Percentiles rank a stretch among this genome's conserved stretches.
Evolutionary conservation across 2,888 invertebrate genomes (phyloP).

Genomic region (Nomada goodeniana): DNA sequence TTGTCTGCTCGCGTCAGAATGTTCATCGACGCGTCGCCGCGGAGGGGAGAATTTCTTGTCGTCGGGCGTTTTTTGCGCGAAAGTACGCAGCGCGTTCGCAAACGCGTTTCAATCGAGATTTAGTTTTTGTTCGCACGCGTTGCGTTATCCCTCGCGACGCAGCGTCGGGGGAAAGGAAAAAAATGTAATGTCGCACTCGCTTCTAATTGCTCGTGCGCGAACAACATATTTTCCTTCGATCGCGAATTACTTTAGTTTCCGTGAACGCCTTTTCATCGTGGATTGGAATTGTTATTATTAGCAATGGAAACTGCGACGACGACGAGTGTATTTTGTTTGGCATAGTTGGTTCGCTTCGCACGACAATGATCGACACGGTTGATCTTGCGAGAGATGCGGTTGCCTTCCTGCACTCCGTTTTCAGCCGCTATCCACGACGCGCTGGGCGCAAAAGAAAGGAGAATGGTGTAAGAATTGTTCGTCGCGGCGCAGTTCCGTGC

Average conservation of each 20-base stretch:
- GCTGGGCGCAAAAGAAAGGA: not conserved
- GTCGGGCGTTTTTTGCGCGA: not conserved
- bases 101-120: too few relatives aligned
- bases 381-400: not conserved
- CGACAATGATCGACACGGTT: not conserved
- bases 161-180: not conserved
- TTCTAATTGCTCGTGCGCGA: too few relatives aligned
- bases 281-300: too few relatives aligned
- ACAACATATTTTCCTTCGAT: too few relatives aligned
- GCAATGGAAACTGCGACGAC: too few relatives aligned
- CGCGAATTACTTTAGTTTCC: too few relatives aligned
- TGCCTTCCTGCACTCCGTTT: slow-evolving; percentile 11
- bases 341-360: too few relatives aligned
- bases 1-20: not conserved
- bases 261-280: too few relatives aligned
- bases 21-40: not conserved
- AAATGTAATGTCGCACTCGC: not conserved
- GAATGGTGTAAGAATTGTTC: not conserved
- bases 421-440: not conserved
- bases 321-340: too few relatives aligned
- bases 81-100: too few relatives aligned
- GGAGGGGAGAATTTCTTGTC: not conserved
- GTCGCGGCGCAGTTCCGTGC: too few relatives aligned
- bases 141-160: not conserved
- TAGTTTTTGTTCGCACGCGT: not conserved